phyloP scores from a whole-genome alignment of 2,113 vertebrate genomes.

The Plecturocebus donacophilus region DNA sequence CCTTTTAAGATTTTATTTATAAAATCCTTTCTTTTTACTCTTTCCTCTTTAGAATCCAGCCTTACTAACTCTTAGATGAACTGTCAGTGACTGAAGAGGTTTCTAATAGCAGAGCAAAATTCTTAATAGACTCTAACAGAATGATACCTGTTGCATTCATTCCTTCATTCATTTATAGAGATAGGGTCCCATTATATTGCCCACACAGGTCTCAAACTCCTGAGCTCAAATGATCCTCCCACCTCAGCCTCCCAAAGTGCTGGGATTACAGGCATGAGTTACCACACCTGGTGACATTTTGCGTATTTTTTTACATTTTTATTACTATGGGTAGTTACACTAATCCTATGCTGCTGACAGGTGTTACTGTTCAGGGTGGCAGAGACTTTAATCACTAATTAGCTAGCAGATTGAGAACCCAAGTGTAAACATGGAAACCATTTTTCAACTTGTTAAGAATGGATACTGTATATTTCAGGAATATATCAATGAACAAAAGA shows the following conservation, averaged over 20 bases:
- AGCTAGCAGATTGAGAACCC: background rate
- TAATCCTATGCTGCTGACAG: background rate
- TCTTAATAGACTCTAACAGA: background rate
- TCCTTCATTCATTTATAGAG: too few relatives aligned
- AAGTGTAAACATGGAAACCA: background rate
- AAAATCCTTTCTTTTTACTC: constrained; percentile 14
- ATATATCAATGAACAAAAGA: background rate
- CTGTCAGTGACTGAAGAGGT: background rate
- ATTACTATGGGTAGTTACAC: background rate
- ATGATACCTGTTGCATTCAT: background rate
- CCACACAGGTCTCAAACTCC: too few relatives aligned
- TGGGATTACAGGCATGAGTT: too few relatives aligned
- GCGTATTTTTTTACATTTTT: background rate
- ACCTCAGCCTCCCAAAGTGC: too few relatives aligned
- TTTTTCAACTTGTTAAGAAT: background rate
- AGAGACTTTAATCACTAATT: background rate
- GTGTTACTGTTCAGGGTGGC: background rate
- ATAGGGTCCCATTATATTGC: too few relatives aligned
- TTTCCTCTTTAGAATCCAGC: background rate
- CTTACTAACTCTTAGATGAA: background rate
- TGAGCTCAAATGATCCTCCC: too few relatives aligned
- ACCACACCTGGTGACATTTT: background rate
- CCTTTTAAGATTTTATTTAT: background rate
- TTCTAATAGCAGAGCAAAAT: background rate
- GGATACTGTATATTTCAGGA: background rate